Percentiles rank a stretch among this genome's conserved stretches.
These are phyloP conservation scores for Machaerirhynchus nigripectus DNA, from an alignment of 2,113 vertebrate species.

Conservation along the genomic window DNA sequence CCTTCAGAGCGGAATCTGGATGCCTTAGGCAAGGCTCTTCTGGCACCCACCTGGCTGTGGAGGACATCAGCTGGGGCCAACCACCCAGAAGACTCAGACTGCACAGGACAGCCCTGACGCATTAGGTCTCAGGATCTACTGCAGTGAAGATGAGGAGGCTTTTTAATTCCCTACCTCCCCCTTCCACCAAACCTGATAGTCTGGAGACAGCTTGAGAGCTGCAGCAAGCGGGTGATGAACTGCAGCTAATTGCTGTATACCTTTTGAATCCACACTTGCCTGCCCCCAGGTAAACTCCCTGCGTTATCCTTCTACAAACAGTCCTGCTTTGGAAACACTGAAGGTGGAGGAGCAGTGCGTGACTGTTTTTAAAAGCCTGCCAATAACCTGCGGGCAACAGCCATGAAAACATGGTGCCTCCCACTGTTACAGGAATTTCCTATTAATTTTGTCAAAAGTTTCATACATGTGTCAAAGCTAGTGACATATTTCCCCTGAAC, in stretches of 20 bases:
- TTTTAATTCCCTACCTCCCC: neutral
- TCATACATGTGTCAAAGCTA: neutral
- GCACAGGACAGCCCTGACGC: neutral
- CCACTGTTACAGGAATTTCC: neutral
- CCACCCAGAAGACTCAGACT: neutral
- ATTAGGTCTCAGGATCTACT: neutral
- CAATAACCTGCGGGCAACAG: neutral
- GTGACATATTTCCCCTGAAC: neutral
- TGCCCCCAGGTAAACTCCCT: neutral
- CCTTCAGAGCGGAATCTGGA: neutral
- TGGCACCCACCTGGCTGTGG: neutral
- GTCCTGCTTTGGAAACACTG: neutral
- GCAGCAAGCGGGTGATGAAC: neutral
- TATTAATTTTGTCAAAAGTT: neutral
- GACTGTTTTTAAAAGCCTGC: neutral
- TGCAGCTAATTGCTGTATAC: fast-evolving
- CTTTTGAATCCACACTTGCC: neutral
- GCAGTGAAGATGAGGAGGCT: fast-evolving
- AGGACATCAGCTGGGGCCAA: neutral
- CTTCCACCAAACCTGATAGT: neutral
- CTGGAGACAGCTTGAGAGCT: neutral
- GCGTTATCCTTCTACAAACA: neutral
- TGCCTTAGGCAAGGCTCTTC: neutral
- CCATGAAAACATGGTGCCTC: neutral
- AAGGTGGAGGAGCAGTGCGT: neutral